Base-by-base conservation (phyloP, 1,140 invertebrate genomes). In the Euura lappo region DNA sequence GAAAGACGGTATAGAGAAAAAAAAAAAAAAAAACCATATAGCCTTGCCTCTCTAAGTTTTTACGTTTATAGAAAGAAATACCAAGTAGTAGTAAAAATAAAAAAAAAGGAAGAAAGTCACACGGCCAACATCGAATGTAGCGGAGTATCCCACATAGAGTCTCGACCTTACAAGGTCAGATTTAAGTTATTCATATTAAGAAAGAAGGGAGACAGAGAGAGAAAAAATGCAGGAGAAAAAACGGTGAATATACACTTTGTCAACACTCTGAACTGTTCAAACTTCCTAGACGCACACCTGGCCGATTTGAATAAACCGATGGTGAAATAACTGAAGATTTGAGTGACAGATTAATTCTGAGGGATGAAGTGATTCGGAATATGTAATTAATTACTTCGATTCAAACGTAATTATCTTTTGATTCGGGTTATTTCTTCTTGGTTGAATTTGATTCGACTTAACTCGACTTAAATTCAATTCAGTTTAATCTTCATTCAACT, bases 171-270 rank as follows among this genome's bases (percentile, higher is more conserved):
- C 51, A 60, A 60, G 51, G 51, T 60, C 51, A 60, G 51, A 60
- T 60, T 60, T 60, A 60, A 60, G 13, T 60, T 60, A 60, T 60
- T 60, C 51, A 60, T 60, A 8, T 60, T n/a, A 8, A 28, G 28
- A 28, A 28, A 28, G 28, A 28, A 28, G 28, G 1, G 28, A 28
- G 28, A 28, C 28, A 28, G 28, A 28, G 28, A 28, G 28, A 28
- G 28, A 28, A 1, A 28, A 28, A 28, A 28, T 28, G 28, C 0
- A 28, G 28, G 28, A 28, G 28, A 28, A 28, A n/a, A 60, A 60
- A 68, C 79, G 65, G 64, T 75, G 76, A 75, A 74, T 80, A 80
- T 80, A 77, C 77, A 77, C 77, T 76, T 80, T 78, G 75, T 80
- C 79, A 80, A 80, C 79, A 75, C 79, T 67, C 74, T 72, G 51